Conservation (phyloP, 2,888 invertebrate genomes). For the Lasioglossum villosulum region DNA sequence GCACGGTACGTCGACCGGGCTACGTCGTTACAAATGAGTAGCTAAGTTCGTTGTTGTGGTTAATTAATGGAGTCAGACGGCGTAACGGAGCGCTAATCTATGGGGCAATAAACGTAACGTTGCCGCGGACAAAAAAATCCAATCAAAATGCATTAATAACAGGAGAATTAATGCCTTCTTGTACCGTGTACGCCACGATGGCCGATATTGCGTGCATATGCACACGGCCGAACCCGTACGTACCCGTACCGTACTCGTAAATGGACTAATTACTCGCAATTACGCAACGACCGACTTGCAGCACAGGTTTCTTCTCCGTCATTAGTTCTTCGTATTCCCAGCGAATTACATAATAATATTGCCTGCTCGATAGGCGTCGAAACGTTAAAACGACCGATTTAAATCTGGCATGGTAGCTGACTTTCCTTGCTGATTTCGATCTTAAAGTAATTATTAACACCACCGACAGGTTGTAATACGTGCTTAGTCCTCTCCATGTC, state of each 20-base stretch:
- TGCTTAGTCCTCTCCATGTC: background rate
- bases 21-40: conserved; percentile 71
- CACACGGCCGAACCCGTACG: conserved; percentile 24
- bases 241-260: conserved; percentile 70
- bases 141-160: conserved; percentile 81
- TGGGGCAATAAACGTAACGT: conserved; percentile 75
- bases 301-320: conserved; percentile 69
- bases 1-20: background rate
- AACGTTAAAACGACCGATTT: conserved; percentile 67
- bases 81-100: conserved; percentile 78
- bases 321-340: conserved; percentile 73
- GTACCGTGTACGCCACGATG: conserved; percentile 38
- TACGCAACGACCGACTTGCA: conserved; percentile 67
- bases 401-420: conserved; percentile 45
- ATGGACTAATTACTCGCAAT: conserved; percentile 80
- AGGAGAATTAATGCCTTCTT: conserved; percentile 76
- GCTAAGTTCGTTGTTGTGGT: conserved; percentile 70
- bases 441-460: conserved; percentile 28
- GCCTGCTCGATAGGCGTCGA: conserved; percentile 63
- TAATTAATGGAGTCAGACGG: conserved; percentile 76
- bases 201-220: conserved; percentile 59
- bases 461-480: background rate
- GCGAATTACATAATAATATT: conserved; percentile 75
- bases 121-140: conserved; percentile 70
- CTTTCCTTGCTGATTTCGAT: conserved; percentile 19